These are phyloP conservation scores for Virgularia gustaviana DNA, from an alignment of 92 coral and sea anemone species.

Conservation along the genomic window DNA sequence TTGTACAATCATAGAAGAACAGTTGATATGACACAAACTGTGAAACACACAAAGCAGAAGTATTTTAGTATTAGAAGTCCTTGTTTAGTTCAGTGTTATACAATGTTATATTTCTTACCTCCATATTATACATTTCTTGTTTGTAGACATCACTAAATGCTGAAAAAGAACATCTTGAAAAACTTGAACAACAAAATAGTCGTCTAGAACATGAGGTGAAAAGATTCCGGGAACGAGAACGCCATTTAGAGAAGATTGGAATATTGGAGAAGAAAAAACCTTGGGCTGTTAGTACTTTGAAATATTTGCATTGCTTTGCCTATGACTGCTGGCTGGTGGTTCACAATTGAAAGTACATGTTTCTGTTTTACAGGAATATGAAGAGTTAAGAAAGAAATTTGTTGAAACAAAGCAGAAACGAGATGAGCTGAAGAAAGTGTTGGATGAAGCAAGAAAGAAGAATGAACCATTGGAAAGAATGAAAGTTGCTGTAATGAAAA, in stretches of 20 bases:
- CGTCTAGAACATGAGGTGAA: slow-evolving; percentile 94
- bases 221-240: slow-evolving; percentile 77
- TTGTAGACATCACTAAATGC: slow-evolving; percentile 68
- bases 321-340: not conserved
- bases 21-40: not conserved
- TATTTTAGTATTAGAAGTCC: not conserved
- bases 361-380: slow-evolving; percentile 69
- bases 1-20: not conserved
- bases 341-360: too few relatives aligned
- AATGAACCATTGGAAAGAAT: slow-evolving; percentile 82
- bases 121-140: not conserved
- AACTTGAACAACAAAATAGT: slow-evolving; percentile 74
- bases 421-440: slow-evolving; percentile 63
- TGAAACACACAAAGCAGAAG: not conserved
- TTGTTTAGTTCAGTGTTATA: not conserved
- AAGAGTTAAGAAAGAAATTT: slow-evolving; percentile 74
- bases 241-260: slow-evolving; percentile 82
- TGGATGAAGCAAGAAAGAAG: slow-evolving; percentile 60
- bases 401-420: slow-evolving; percentile 67
- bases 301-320: not conserved
- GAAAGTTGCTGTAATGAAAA: slow-evolving; percentile 54
- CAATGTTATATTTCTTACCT: too few relatives aligned
- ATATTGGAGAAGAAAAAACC: slow-evolving; percentile 88
- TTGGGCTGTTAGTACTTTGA: slow-evolving; percentile 77
- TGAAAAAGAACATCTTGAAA: slow-evolving; percentile 73